A percentile compares a stretch with the other conserved stretches of the same genome.
Conservation (phyloP, 2,113 vertebrate genomes). For the Elanus axillaris region DNA sequence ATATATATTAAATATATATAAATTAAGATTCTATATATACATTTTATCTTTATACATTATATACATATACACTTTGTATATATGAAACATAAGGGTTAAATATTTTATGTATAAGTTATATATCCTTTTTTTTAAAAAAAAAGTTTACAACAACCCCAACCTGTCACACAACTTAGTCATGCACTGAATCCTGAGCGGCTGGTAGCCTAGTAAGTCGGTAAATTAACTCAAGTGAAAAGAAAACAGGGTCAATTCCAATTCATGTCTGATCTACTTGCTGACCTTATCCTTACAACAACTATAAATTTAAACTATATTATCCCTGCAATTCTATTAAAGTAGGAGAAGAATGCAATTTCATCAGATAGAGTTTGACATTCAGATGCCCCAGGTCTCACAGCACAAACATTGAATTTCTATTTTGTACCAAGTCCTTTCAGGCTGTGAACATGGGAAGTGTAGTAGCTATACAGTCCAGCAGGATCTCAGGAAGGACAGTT, state of each 20-base stretch:
- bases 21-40: background rate
- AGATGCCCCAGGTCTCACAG: background rate
- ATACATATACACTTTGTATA: background rate
- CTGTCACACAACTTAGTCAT: background rate
- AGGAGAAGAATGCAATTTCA: slow-evolving; percentile 29
- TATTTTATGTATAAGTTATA: background rate
- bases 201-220: background rate
- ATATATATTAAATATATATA: background rate
- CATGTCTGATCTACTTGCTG: background rate
- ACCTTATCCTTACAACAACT: slow-evolving; percentile 49
- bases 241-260: slow-evolving; percentile 33
- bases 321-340: slow-evolving; percentile 33
- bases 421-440: background rate
- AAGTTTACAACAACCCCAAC: background rate
- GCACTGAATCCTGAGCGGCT: background rate
- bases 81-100: background rate
- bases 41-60: background rate
- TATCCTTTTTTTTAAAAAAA: background rate
- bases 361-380: slow-evolving; percentile 17
- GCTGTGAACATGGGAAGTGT: background rate
- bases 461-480: background rate
- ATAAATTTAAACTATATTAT: slow-evolving; percentile 57
- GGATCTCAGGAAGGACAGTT: background rate
- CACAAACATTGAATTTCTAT: background rate
- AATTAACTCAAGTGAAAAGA: slow-evolving; percentile 52